phyloP scores from a whole-genome alignment of 2,888 invertebrate genomes.

The Xanthorhoe designata region DNA sequence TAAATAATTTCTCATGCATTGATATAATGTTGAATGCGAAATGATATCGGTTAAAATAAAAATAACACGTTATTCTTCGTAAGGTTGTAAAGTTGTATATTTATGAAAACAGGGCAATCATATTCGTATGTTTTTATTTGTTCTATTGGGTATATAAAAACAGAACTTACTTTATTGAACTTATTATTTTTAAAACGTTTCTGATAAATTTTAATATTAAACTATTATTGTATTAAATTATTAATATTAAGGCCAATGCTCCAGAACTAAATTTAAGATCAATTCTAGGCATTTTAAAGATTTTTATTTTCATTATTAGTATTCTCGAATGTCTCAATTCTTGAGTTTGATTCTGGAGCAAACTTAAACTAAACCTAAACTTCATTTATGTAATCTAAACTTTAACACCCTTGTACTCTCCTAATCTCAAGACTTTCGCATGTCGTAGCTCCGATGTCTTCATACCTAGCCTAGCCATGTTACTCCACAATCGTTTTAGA shows the following conservation, averaged over 20 bases:
- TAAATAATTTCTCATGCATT: slow-evolving; percentile 19
- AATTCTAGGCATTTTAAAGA: not conserved
- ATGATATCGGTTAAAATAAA: not conserved
- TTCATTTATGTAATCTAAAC: slow-evolving; percentile 1
- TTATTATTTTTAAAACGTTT: not conserved
- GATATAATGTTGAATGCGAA: slow-evolving; percentile 7
- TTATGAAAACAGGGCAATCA: not conserved
- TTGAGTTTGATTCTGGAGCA: not conserved
- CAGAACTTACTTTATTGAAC: not conserved
- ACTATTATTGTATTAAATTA: not conserved
- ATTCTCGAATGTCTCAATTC: not conserved
- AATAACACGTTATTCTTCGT: not conserved
- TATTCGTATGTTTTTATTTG: slow-evolving; percentile 1
- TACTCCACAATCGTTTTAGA: no score
- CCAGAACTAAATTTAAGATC: not conserved
- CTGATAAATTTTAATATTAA: not conserved
- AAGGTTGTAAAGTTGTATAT: slow-evolving; percentile 1
- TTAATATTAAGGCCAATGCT: not conserved
- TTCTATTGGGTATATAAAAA: not conserved
- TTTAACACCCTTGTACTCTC: slow-evolving; percentile 1
- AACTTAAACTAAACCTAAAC: not conserved
- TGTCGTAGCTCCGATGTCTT: slow-evolving; percentile 22
- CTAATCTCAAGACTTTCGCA: slow-evolving; percentile 16
- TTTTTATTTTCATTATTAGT: not conserved
- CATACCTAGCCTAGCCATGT: not conserved